Percentiles rank a stretch among this genome's conserved stretches.
These are phyloP conservation scores for Euspilapteryx auroguttella DNA, from an alignment of 2,888 invertebrate genomes.

Conservation along the genomic window DNA sequence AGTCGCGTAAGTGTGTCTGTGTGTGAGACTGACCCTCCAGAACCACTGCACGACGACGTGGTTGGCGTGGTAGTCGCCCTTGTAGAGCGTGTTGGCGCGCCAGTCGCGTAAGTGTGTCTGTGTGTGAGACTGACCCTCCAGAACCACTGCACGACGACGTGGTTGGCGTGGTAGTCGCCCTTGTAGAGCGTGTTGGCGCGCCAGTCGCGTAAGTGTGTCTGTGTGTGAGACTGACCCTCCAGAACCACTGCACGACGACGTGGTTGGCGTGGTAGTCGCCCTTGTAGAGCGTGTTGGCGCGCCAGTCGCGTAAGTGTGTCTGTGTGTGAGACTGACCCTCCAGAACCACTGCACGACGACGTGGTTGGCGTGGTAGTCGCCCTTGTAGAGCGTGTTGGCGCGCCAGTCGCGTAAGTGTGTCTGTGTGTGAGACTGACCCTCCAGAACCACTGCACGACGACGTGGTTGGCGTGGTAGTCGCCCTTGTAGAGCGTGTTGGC, in stretches of 20 bases:
- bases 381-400: neutral
- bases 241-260: neutral
- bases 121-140: neutral
- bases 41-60: neutral
- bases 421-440: neutral
- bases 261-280: neutral
- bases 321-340: neutral
- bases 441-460: conserved; percentile 97
- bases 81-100: neutral
- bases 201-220: neutral
- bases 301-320: neutral
- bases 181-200: neutral
- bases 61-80: neutral
- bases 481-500: conserved; percentile 96
- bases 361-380: neutral
- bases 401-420: neutral
- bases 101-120: neutral
- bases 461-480: conserved; percentile 96
- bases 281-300: neutral
- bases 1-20: neutral
- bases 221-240: neutral
- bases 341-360: neutral
- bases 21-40: neutral
- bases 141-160: neutral
- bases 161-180: neutral